These are phyloP conservation scores for Parazoanthus atlanticus DNA, from an alignment of 92 coral and sea anemone genomes.

Conservation along the genomic window DNA sequence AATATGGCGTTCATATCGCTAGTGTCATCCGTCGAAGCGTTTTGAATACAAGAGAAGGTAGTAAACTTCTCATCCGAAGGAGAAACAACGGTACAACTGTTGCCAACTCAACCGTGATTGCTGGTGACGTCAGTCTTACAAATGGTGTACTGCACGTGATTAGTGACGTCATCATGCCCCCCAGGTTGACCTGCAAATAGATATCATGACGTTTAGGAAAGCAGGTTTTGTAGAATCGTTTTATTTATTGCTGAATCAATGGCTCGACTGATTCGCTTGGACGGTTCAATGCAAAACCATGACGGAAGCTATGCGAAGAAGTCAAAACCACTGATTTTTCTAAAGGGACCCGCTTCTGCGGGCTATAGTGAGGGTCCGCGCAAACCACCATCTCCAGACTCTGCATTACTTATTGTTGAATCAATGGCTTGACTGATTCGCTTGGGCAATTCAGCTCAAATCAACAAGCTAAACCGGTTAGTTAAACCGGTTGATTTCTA, in stretches of 20 bases:
- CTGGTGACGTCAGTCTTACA: constrained; percentile 28
- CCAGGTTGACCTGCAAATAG: constrained; percentile 24
- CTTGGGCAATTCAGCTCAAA: too few species aligned
- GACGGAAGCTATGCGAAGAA: background rate
- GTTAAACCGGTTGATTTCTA: too few species aligned
- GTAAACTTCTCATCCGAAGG: constrained; percentile 9
- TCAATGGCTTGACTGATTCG: too few species aligned
- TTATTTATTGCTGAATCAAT: background rate
- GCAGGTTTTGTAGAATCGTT: background rate
- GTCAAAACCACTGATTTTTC: too few species aligned
- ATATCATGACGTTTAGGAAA: background rate
- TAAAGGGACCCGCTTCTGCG: too few species aligned
- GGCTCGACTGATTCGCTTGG: background rate
- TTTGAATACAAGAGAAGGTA: constrained; percentile 39
- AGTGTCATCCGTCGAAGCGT: background rate
- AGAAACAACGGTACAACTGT: constrained; percentile 4
- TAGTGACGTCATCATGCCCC: constrained; percentile 49
- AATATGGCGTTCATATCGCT: constrained; percentile 9
- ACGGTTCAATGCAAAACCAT: background rate
- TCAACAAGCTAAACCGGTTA: too few species aligned
- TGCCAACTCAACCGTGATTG: constrained; percentile 39
- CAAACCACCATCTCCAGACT: too few species aligned
- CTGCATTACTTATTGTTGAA: too few species aligned
- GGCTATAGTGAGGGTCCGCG: too few species aligned
- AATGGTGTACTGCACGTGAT: constrained; percentile 53